Evolutionary conservation across 2,888 invertebrate species (phyloP).

Genomic region (Rugalucina vietnamica): DNA sequence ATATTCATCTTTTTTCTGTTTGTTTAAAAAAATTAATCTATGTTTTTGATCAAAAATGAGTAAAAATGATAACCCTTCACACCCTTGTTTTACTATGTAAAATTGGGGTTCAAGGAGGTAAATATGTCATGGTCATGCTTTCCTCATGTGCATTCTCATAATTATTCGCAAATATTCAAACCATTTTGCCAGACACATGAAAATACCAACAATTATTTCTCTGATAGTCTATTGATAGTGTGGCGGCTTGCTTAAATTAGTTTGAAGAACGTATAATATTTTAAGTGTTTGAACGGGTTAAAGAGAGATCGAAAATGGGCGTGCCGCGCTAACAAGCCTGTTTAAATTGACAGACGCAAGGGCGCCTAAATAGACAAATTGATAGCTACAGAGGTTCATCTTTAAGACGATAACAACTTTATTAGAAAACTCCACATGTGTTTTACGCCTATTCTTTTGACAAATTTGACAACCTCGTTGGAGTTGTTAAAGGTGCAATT

Average conservation of each 20-base stretch:
- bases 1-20: too few relatives aligned
- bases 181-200: too few relatives aligned
- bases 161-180: too few relatives aligned
- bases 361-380: constrained; percentile 65
- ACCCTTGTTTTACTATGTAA: too few relatives aligned
- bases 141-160: too few relatives aligned
- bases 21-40: too few relatives aligned
- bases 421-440: neutral
- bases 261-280: constrained; percentile 49
- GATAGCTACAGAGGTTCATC: constrained; percentile 53
- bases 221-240: neutral
- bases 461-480: too few relatives aligned
- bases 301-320: constrained; percentile 49
- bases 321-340: constrained; percentile 47
- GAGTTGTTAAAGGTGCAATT: too few relatives aligned
- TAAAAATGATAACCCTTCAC: too few relatives aligned
- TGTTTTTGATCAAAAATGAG: too few relatives aligned
- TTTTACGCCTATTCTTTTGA: constrained; percentile 12
- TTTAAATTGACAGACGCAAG: constrained; percentile 61
- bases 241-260: constrained; percentile 47
- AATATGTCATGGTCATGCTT: too few relatives aligned
- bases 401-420: constrained; percentile 6
- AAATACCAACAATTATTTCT: neutral
- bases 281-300: constrained; percentile 55
- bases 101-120: too few relatives aligned